Evolutionary conservation across 1,140 invertebrate genomes (phyloP).

Genomic region (Zaprionus inermis): DNA sequence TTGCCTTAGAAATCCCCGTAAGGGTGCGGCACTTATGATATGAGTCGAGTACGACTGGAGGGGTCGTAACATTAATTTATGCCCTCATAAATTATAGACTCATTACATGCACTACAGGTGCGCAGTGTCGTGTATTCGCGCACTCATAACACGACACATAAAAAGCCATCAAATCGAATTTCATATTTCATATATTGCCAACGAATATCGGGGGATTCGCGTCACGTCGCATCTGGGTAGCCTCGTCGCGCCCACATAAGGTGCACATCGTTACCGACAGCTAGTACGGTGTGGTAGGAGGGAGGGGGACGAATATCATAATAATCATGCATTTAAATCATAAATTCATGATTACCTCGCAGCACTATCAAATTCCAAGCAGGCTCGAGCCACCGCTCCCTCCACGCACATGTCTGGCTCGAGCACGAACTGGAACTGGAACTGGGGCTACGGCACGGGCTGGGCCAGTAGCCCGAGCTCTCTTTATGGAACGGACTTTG

Average conservation of each 20-base stretch:
- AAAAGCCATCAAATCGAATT: conserved; percentile 71
- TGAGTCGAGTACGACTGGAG: background rate
- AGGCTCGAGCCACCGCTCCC: conserved; percentile 56
- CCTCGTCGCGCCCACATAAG: conserved; percentile 36
- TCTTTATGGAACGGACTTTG: conserved; percentile 8
- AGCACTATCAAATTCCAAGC: conserved; percentile 54
- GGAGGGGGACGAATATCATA: conserved; percentile 35
- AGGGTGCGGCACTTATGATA: conserved; percentile 11
- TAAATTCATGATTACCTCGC: conserved; percentile 68
- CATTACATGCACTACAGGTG: conserved; percentile 67
- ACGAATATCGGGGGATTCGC: conserved; percentile 45
- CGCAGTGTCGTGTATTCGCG: conserved; percentile 62
- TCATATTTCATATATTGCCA: conserved; percentile 68
- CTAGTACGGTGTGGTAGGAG: no score
- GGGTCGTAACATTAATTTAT: conserved; percentile 52
- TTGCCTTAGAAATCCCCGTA: background rate
- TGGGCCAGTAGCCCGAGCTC: background rate
- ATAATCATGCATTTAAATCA: conserved; percentile 76
- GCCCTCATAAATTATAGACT: conserved; percentile 62
- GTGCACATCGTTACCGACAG: no score
- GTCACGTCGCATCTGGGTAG: conserved; percentile 52
- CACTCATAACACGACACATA: conserved; percentile 67
- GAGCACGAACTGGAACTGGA: conserved; percentile 44
- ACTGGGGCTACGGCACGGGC: conserved; percentile 26
- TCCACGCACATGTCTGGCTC: conserved; percentile 26